phyloP scores from a whole-genome alignment of 2,113 vertebrate species.

The Siniperca chuatsi region DNA sequence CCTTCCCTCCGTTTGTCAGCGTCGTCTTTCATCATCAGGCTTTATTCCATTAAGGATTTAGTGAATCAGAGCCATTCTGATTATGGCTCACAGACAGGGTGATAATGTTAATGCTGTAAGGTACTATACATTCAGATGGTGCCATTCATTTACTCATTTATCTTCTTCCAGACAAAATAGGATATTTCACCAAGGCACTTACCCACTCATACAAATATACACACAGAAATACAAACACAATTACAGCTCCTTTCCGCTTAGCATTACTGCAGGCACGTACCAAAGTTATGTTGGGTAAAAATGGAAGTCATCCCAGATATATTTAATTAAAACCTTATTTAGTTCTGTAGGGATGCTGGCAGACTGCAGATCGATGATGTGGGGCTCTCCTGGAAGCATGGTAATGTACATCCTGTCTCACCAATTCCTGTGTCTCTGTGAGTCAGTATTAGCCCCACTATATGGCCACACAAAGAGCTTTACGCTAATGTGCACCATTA shows the following conservation, averaged over 20 bases:
- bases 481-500: conserved; percentile 73
- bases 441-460: conserved; percentile 25
- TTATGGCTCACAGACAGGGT: conserved; percentile 13
- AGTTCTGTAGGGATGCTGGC: background rate
- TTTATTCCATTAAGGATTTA: conserved; percentile 44
- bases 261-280: background rate
- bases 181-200: conserved; percentile 8
- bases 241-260: background rate
- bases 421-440: conserved; percentile 25
- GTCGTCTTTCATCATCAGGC: background rate
- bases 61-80: conserved; percentile 33
- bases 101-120: background rate
- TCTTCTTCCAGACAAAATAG: background rate
- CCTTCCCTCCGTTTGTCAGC: conserved; percentile 26
- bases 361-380: conserved; percentile 35
- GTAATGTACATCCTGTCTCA: conserved; percentile 68
- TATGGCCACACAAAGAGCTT: conserved; percentile 52
- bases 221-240: conserved; percentile 14
- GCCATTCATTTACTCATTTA: conserved; percentile 5
- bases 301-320: conserved; percentile 1
- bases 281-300: background rate
- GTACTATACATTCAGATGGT: conserved; percentile 2
- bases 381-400: conserved; percentile 22
- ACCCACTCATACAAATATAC: background rate
- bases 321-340: conserved; percentile 34